Percentiles rank a stretch among this genome's conserved stretches.
These are phyloP conservation scores for Valencia hispanica DNA, from an alignment of 2,797 vertebrate genomes.

Conservation along the genomic window DNA sequence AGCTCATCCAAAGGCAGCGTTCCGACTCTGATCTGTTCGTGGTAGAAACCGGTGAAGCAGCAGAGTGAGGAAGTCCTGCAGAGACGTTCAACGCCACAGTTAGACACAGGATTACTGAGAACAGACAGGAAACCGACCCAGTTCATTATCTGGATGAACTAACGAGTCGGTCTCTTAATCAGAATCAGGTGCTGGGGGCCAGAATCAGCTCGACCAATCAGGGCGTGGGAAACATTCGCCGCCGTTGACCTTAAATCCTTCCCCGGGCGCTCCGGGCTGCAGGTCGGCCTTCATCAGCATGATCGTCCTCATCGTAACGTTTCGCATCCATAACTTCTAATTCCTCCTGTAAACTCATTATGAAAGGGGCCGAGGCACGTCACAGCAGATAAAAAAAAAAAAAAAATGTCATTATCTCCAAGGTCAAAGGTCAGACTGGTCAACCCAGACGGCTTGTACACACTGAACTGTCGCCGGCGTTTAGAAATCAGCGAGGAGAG, in stretches of 20 bases:
- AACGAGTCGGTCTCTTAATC: neutral
- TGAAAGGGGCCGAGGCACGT: neutral
- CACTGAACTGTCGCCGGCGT: constrained; percentile 53
- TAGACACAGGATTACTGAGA: too few relatives aligned
- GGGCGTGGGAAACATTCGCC: neutral
- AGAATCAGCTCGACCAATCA: too few relatives aligned
- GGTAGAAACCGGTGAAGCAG: neutral
- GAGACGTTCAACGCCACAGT: too few relatives aligned
- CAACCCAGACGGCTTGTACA: constrained; percentile 21
- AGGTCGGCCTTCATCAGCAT: neutral
- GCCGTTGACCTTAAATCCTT: neutral
- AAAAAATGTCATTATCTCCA: constrained; percentile 2
- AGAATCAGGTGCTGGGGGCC: neutral
- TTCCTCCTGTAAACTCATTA: neutral
- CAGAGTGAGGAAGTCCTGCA: neutral
- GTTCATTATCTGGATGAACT: neutral
- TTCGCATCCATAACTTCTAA: neutral
- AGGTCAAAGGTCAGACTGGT: constrained; percentile 43
- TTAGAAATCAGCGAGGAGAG: constrained; percentile 38
- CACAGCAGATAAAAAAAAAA: constrained; percentile 18
- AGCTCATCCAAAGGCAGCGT: too few relatives aligned
- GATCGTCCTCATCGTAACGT: neutral
- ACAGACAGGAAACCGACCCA: too few relatives aligned
- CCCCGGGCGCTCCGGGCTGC: neutral
- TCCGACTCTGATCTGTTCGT: neutral